phyloP scores from a whole-genome alignment of 64 coral and sea anemone species.

The Stylophora pistillata region DNA sequence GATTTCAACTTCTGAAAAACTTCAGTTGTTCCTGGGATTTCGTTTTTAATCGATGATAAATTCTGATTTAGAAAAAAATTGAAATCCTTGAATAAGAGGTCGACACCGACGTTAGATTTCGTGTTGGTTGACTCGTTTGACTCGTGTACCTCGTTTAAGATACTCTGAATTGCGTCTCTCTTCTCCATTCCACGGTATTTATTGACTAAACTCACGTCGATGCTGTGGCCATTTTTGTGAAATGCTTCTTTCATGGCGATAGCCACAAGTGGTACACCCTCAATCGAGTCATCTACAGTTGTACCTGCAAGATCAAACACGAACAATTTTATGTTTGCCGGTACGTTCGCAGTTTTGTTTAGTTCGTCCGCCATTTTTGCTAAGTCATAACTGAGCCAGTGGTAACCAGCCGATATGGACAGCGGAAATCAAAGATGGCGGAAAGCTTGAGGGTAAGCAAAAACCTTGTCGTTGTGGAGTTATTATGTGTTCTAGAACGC shows the following conservation, averaged over 20 bases:
- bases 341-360: constrained; percentile 53
- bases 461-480: no score
- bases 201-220: constrained; percentile 75
- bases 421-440: constrained; percentile 16
- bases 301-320: constrained; percentile 98
- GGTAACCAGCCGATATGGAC: neutral
- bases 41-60: no score
- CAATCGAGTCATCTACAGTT: constrained; percentile 86
- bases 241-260: constrained; percentile 89
- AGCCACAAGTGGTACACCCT: constrained; percentile 86
- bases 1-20: constrained; percentile 73
- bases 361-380: constrained; percentile 63
- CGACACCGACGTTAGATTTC: no score
- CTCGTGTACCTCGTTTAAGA: constrained; percentile 40
- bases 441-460: constrained; percentile 15
- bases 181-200: constrained; percentile 95
- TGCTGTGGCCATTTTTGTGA: constrained; percentile 62
- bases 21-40: constrained; percentile 87
- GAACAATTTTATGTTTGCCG: constrained; percentile 41
- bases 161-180: constrained; percentile 71
- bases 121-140: neutral
- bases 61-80: no score
- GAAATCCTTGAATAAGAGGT: no score
- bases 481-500: neutral
- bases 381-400: constrained; percentile 10